A percentile compares a stretch with the other conserved stretches of the same genome.
These are phyloP conservation scores for Melipona bicolor DNA, from an alignment of 2,888 invertebrate species.

Conservation along the genomic window DNA sequence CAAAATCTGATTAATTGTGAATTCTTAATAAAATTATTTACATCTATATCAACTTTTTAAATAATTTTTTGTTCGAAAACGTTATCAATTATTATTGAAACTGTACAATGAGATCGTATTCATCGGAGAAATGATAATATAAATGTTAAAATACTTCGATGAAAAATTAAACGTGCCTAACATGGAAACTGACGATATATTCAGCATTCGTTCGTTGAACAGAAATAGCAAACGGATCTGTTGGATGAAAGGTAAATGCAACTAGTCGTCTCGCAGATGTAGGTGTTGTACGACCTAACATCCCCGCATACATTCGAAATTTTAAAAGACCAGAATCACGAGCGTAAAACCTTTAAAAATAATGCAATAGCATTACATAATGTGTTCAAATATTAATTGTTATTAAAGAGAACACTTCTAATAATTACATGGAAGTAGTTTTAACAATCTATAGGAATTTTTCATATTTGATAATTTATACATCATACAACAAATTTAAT, in stretches of 20 bases:
- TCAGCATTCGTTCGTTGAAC: slow-evolving; percentile 96
- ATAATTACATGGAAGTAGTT: neutral
- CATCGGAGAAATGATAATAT: neutral
- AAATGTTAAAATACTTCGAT: neutral
- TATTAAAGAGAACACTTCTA: neutral
- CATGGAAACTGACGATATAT: slow-evolving; percentile 97
- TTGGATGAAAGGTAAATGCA: slow-evolving; percentile 98
- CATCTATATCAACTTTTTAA: neutral
- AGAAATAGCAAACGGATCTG: slow-evolving; percentile 97
- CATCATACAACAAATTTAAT: neutral
- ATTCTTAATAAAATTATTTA: neutral
- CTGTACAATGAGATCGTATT: slow-evolving; percentile 34
- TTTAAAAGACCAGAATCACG: slow-evolving; percentile 91
- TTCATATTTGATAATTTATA: neutral
- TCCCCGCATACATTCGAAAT: slow-evolving; percentile 91
- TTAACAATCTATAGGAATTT: neutral
- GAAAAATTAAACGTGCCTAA: slow-evolving; percentile 87
- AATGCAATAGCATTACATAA: slow-evolving; percentile 12
- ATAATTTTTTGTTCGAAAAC: neutral
- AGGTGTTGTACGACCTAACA: slow-evolving; percentile 87
- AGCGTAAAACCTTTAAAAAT: slow-evolving; percentile 90
- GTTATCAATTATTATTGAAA: slow-evolving; percentile 7
- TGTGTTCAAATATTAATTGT: neutral
- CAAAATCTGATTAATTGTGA: slow-evolving; percentile 1
- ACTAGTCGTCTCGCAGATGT: slow-evolving; percentile 92